Percentiles rank a stretch among this genome's conserved stretches.
Conservation (phyloP, 2,113 vertebrate species). For the Sprattus sprattus region DNA sequence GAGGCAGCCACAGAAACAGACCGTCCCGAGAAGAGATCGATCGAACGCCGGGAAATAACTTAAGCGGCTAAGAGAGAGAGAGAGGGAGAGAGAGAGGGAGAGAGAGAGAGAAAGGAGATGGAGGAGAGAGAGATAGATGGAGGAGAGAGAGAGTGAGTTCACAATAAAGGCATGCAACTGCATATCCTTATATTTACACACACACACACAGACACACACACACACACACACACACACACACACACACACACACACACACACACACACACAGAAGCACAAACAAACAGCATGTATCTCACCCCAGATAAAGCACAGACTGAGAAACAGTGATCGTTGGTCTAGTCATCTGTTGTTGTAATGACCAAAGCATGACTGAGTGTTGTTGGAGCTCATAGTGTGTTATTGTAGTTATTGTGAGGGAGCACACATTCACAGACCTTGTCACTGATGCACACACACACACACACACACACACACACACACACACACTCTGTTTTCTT, state of each 20-base stretch:
- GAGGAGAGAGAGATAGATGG: background rate
- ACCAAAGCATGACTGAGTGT: background rate
- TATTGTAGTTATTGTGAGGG: background rate
- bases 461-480: background rate
- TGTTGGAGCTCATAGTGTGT: background rate
- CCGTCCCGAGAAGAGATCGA: background rate
- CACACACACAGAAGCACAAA: no score
- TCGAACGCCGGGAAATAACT: background rate
- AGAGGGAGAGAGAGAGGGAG: background rate
- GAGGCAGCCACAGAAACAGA: background rate
- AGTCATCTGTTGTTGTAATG: background rate
- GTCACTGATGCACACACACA: background rate
- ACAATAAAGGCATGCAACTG: background rate
- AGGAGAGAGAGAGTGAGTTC: background rate
- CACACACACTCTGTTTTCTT: background rate
- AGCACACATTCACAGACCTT: background rate
- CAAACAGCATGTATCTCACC: no score
- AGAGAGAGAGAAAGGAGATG: background rate
- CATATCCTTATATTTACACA: background rate
- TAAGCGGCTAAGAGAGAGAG: background rate
- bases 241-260: no score
- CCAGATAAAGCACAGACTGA: background rate
- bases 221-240: no score
- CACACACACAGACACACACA: no score
- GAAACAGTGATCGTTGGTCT: background rate